Base-by-base conservation (phyloP, 2,113 vertebrate genomes). In the Triplophysa dalaica region DNA sequence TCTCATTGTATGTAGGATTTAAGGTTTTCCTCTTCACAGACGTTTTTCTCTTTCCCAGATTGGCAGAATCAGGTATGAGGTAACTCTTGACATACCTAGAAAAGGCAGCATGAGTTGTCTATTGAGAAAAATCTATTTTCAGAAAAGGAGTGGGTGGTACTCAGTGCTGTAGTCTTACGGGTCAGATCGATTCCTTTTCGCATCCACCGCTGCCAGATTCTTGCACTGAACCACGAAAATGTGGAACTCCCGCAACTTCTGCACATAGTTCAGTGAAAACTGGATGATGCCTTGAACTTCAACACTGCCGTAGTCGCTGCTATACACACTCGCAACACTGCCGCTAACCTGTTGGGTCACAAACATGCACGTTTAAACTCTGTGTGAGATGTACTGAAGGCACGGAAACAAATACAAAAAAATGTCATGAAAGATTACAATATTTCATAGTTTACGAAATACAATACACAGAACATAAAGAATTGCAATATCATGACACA, bases 71-170 rank as follows among this genome's bases (percentile, higher is more conserved):
- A 69, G 97, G 96, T 74, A 94, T 90, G 72, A 99, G 88, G 87
- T 99, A 98, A 87, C 92, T 93, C 91, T 99, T 99, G 6, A 99
- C 95, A 61, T 99, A 99, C 60, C 98, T 99, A 80, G 85, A 86
- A 78, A 52, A 29, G 12, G 50, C 64, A 50, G 24, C 24, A 65
- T 24, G 29, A 21, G 19, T 9, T 21, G 0, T 16, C 22, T 26
- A 54, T 54, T 45, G 12, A 33, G 17, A 5, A 65, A 60, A 21
- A 14, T 66, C 12, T 56, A n/a, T 56, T 50, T 45, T 45, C 0
- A 75, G 16, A 3, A 17, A 29, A 75, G 19, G 3, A 54, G 41
- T 41, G 14, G 19, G 26, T 16, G 54, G 33, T 58, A 48, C 52
- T 22, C 33, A 58, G 24, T 5, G 73, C 10, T 19, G 21, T 19